These are phyloP conservation scores for Dorcus hopei DNA, from an alignment of 2,888 invertebrate species.

Conservation along the genomic window DNA sequence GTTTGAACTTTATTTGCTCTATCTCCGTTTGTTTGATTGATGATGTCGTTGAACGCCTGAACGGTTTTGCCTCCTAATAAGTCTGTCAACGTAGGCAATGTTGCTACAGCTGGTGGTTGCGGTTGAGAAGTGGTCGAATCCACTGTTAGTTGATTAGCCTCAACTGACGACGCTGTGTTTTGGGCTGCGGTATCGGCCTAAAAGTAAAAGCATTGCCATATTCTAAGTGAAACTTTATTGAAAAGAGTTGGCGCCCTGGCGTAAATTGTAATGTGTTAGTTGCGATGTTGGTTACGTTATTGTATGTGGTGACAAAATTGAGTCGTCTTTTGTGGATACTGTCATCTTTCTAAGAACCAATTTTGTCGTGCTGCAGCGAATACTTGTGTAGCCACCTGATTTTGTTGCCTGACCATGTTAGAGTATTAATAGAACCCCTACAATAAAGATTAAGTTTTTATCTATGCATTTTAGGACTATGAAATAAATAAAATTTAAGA, in stretches of 20 bases:
- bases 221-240: not conserved
- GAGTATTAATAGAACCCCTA: no score
- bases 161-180: conserved; percentile 26
- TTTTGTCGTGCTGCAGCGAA: conserved; percentile 1
- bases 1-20: not conserved
- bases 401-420: not conserved
- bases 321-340: not conserved
- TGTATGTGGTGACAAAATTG: not conserved
- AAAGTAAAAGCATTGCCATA: conserved; percentile 15
- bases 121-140: conserved; percentile 3
- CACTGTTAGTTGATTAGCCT: conserved; percentile 23
- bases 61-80: conserved; percentile 60
- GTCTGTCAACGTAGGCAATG: conserved; percentile 59
- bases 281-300: not conserved
- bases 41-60: not conserved
- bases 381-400: not conserved
- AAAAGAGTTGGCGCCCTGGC: not conserved
- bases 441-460: no score
- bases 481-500: no score
- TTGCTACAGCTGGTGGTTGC: conserved; percentile 39
- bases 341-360: not conserved
- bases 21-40: not conserved
- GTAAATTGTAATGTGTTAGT: not conserved
- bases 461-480: no score
- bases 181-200: conserved; percentile 28